Conservation (phyloP, 2,888 invertebrate genomes). For the Cosmia trapezina region DNA sequence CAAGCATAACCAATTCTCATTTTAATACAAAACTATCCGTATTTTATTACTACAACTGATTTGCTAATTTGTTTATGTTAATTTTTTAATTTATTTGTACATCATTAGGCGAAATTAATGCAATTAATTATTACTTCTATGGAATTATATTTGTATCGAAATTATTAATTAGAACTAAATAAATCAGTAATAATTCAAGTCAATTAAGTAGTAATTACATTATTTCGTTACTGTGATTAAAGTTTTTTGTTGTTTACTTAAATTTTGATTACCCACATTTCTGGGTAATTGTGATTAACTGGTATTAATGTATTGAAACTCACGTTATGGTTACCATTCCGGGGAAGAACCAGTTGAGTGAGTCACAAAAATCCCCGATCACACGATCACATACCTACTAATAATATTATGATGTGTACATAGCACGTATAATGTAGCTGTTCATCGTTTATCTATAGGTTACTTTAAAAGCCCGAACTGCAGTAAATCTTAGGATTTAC, state of each 20-base stretch:
- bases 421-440: constrained; percentile 20
- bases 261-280: constrained; percentile 32
- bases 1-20: not conserved
- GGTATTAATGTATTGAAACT: constrained; percentile 55
- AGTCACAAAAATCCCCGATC: constrained; percentile 79
- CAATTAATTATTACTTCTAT: constrained; percentile 22
- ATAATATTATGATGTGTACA: constrained; percentile 3
- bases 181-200: constrained; percentile 13
- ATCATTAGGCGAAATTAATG: constrained; percentile 14
- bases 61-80: constrained; percentile 3
- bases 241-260: constrained; percentile 2
- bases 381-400: not conserved
- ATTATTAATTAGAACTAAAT: constrained; percentile 7
- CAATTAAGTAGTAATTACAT: constrained; percentile 30
- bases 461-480: no score
- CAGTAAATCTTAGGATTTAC: no score
- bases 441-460: constrained; percentile 17
- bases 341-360: constrained; percentile 79
- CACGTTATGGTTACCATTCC: constrained; percentile 43
- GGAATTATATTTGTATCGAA: constrained; percentile 20
- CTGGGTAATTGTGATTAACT: constrained; percentile 51
- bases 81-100: constrained; percentile 33
- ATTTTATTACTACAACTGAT: constrained; percentile 18
- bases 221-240: not conserved
- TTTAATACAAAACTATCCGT: not conserved